phyloP scores from a whole-genome alignment of 53 echinoderm and acorn worm species.

The Holothuria leucospilota region DNA sequence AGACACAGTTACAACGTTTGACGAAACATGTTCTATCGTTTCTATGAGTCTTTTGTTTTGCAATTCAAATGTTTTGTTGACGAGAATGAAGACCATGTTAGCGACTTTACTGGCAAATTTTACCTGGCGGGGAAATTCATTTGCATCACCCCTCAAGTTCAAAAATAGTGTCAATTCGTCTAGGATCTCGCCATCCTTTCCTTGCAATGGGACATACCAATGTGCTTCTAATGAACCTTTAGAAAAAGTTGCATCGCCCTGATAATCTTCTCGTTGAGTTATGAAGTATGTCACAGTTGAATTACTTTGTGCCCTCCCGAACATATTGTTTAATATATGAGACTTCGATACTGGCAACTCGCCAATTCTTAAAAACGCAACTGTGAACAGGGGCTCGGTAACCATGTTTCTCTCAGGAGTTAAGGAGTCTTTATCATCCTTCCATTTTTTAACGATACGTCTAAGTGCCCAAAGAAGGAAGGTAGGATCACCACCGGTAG shows the following conservation, averaged over 20 bases:
- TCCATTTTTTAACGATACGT: constrained; percentile 13
- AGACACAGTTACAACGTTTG: too few species aligned
- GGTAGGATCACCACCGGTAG: not conserved
- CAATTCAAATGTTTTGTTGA: too few species aligned
- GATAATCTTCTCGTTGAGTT: not conserved
- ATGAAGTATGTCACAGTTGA: not conserved
- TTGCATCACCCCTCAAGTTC: too few species aligned
- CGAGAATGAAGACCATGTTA: too few species aligned
- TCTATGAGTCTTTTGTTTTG: too few species aligned
- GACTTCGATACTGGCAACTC: not conserved
- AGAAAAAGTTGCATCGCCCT: not conserved
- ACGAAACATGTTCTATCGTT: too few species aligned
- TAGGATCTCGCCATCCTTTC: too few species aligned
- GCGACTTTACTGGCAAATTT: too few species aligned
- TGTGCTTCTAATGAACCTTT: too few species aligned
- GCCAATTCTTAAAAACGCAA: not conserved
- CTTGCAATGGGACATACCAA: too few species aligned
- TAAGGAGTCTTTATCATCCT: not conserved
- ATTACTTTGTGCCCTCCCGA: not conserved
- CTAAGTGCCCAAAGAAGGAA: not conserved
- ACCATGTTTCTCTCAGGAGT: not conserved
- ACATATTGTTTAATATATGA: not conserved
- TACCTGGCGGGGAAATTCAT: too few species aligned
- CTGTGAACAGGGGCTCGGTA: not conserved
- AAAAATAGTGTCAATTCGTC: too few species aligned